A percentile compares a stretch with the other conserved stretches of the same genome.
Conservation (phyloP, 2,797 vertebrate genomes). For the Taeniopygia guttata region DNA sequence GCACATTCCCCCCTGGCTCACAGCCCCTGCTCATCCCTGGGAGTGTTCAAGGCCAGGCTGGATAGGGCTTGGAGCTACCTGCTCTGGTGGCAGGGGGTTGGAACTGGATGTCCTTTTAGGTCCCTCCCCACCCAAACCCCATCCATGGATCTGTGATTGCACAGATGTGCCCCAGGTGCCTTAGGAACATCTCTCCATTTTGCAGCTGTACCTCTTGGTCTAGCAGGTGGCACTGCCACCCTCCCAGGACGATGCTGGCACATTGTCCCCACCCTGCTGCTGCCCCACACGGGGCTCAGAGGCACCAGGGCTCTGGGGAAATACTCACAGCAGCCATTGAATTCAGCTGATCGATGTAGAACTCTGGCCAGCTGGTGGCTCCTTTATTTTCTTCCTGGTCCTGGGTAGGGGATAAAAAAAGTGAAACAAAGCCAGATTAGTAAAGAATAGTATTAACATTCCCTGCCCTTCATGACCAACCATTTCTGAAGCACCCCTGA, state of each 20-base stretch:
- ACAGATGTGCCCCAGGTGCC: rapidly evolving
- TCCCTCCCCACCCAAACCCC: neutral
- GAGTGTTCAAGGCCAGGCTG: neutral
- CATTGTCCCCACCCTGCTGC: neutral
- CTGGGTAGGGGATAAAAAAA: conserved; percentile 63
- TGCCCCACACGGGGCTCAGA: rapidly evolving
- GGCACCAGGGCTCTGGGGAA: neutral
- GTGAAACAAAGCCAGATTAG: conserved; percentile 2
- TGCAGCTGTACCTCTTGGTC: neutral
- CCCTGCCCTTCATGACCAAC: neutral
- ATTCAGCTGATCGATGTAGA: conserved; percentile 98
- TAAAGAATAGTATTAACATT: neutral
- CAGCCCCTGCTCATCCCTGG: neutral
- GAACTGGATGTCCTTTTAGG: neutral
- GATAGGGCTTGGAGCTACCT: neutral
- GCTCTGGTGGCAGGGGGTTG: neutral
- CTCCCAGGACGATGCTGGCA: rapidly evolving
- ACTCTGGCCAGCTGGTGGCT: conserved; percentile 98
- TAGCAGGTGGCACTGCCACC: neutral
- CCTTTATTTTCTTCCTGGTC: conserved; percentile 99
- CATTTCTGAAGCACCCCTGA: neutral
- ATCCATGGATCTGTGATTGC: rapidly evolving
- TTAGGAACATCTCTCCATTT: neutral
- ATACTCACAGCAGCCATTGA: conserved; percentile 98
- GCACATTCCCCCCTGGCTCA: neutral